phyloP scores from a whole-genome alignment of 2,113 vertebrate genomes.

The Cathartes aura region DNA sequence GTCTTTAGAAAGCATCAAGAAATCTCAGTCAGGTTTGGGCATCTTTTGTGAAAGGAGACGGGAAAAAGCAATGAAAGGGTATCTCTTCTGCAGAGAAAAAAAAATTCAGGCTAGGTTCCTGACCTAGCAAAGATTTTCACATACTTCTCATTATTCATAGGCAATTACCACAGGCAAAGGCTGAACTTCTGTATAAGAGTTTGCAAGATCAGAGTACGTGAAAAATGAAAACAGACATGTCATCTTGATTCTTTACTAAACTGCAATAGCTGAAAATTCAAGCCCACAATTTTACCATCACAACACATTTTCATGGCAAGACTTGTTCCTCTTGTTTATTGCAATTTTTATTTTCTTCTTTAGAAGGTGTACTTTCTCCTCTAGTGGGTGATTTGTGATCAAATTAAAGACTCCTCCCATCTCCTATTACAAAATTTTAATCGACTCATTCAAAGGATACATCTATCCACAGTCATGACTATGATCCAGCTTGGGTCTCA shows the following conservation, averaged over 20 bases:
- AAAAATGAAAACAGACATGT: background rate
- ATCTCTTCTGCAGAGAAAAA: background rate
- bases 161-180: background rate
- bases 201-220: background rate
- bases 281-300: background rate
- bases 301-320: background rate
- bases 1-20: background rate
- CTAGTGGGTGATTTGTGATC: background rate
- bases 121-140: background rate
- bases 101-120: background rate
- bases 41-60: background rate
- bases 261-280: background rate
- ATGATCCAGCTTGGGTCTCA: background rate
- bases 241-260: background rate
- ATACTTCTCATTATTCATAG: background rate
- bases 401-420: background rate
- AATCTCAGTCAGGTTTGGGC: background rate
- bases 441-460: background rate
- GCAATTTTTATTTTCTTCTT: background rate
- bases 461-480: background rate
- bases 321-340: background rate
- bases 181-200: background rate
- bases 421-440: background rate
- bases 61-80: background rate
- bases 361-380: background rate